Evolutionary conservation across 2,797 vertebrate species (phyloP).

Genomic region (Erethizon dorsatum): DNA sequence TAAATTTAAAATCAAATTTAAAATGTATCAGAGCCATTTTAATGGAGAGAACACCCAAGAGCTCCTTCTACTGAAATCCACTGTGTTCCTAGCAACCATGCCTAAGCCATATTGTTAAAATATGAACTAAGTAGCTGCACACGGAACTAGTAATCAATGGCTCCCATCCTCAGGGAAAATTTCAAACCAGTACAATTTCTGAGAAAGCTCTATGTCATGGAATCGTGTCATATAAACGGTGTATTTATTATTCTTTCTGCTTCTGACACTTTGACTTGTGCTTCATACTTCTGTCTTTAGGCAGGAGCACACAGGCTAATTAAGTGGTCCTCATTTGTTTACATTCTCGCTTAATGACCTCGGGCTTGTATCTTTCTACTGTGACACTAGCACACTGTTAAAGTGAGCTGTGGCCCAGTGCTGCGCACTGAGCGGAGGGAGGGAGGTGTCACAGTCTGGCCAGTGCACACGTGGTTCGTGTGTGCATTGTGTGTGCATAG

Average conservation of each 20-base stretch:
- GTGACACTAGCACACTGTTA: neutral
- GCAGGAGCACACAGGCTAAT: neutral
- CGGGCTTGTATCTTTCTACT: neutral
- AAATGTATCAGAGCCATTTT: neutral
- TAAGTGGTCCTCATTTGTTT: neutral
- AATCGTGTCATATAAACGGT: neutral
- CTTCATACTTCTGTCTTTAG: neutral
- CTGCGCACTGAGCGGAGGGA: neutral
- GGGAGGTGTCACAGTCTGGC: no score
- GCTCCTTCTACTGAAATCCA: neutral
- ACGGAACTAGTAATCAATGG: neutral
- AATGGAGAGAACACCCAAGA: neutral
- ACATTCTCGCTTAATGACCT: neutral
- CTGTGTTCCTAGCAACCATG: neutral
- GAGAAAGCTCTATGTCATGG: neutral
- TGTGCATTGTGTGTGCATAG: no score
- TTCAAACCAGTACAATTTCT: neutral
- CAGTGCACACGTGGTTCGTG: no score
- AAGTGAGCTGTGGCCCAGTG: neutral
- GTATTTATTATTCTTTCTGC: neutral
- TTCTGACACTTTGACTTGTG: neutral
- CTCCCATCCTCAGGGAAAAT: neutral
- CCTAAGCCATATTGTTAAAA: neutral
- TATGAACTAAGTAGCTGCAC: neutral
- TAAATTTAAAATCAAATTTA: neutral